A percentile compares a stretch with the other conserved stretches of the same genome.
phyloP scores from a whole-genome alignment of 2,797 vertebrate species.

The Falco rusticolus region DNA sequence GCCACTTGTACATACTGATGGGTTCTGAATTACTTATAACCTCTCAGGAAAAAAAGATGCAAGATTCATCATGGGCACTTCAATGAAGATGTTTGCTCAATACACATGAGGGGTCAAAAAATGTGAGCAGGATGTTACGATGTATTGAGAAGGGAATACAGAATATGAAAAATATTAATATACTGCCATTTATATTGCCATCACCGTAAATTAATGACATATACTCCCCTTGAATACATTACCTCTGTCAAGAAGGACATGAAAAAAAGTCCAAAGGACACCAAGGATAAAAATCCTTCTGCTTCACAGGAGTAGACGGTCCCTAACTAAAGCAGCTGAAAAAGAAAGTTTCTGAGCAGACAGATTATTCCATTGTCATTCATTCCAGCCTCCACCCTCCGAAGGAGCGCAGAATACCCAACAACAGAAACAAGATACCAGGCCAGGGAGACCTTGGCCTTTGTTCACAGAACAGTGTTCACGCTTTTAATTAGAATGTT shows the following conservation, averaged over 20 bases:
- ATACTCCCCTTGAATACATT: conserved; percentile 54
- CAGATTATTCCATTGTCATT: neutral
- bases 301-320: neutral
- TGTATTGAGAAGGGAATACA: conserved; percentile 61
- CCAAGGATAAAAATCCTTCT: conserved; percentile 35
- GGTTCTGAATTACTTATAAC: conserved; percentile 65
- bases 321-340: neutral
- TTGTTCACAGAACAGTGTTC: neutral
- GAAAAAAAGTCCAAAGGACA: conserved; percentile 57
- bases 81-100: conserved; percentile 52
- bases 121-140: conserved; percentile 37
- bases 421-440: neutral
- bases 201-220: conserved; percentile 61
- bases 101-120: conserved; percentile 57
- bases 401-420: neutral
- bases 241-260: conserved; percentile 57
- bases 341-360: neutral
- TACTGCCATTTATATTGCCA: conserved; percentile 66
- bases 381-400: neutral
- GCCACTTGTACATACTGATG: conserved; percentile 57
- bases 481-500: neutral
- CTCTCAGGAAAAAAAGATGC: conserved; percentile 62
- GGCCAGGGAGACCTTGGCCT: neutral
- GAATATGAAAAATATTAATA: conserved; percentile 68
- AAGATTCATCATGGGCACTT: conserved; percentile 27